phyloP scores from a whole-genome alignment of 2,113 vertebrate genomes.

The Pseudopipra pipra region DNA sequence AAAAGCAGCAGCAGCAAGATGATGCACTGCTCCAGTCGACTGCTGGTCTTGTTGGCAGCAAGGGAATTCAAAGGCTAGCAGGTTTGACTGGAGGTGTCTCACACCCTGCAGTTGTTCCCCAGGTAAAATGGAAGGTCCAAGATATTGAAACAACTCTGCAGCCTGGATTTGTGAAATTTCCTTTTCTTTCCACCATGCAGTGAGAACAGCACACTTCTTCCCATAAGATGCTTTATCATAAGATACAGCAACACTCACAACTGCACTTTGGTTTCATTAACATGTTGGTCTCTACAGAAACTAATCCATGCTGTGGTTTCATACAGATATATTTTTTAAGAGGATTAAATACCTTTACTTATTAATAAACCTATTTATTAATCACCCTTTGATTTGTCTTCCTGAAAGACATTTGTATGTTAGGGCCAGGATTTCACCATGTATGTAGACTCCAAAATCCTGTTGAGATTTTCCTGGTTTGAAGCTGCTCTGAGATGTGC shows the following conservation, averaged over 20 bases:
- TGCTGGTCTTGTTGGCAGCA: background rate
- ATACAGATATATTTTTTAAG: background rate
- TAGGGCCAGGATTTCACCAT: background rate
- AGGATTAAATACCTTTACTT: background rate
- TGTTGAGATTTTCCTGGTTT: background rate
- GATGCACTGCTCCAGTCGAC: background rate
- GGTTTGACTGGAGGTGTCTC: background rate
- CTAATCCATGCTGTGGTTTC: background rate
- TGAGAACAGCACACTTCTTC: background rate
- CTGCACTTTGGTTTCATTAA: background rate
- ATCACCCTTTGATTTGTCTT: background rate
- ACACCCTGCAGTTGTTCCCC: background rate
- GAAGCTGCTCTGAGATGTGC: background rate
- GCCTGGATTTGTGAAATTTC: background rate
- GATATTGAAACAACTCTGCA: background rate
- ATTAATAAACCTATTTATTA: background rate
- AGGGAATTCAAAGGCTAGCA: too few species aligned
- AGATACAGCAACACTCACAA: background rate
- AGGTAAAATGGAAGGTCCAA: background rate
- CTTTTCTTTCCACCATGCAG: background rate
- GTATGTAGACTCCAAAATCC: background rate
- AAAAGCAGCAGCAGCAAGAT: background rate
- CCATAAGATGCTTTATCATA: background rate
- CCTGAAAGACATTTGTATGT: background rate
- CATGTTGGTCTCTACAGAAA: background rate